Base-by-base conservation (phyloP, 2,888 invertebrate genomes). In the Lobophora halterata region DNA sequence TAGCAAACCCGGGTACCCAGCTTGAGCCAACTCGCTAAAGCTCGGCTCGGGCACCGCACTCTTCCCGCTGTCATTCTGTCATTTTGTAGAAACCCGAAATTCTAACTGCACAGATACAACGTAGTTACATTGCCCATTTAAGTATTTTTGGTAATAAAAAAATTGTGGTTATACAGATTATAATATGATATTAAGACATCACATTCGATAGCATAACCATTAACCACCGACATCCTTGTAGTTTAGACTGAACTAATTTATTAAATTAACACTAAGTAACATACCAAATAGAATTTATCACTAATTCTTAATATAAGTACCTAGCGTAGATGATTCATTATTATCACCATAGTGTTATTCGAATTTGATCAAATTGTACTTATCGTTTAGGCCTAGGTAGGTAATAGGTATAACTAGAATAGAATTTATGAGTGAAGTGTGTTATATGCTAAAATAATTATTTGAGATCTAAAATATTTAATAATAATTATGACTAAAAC, bases 171-270 rank as follows among this genome's bases (percentile, higher is more conserved):
- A 10, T 6, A 10, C 37, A 48, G 17, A n/a, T n/a, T 44, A 44
- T 38, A 50, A 49, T 39, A 44, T 49, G 46, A 48, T 47, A 53
- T 52, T 55, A 55, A 13, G 10, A 8, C 18, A 19, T 28, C 25
- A 21, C 5, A 24, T 9, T 33, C 7, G 9, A 26, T 29, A n/a
- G n/a, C 32, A 37, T 24, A 35, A 16, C 35, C 24, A 71, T 71
- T 81, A 79, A 81, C 81, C 85, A 82, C 85, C 83, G 83, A 81
- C 57, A 41, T 69, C 58, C 43, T 58, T 53, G 52, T 78, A 73
- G 71, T 16, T 54, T 76, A 80, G 83, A 82, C 82, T 85, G 81
- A 72, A 59, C 48, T 78, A 71, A 80, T 77, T 79, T 81, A 79
- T 80, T 77, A 51, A 65, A 47, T 58, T 65, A 66, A 31, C 25